Evolutionary conservation across 2,113 vertebrate species (phyloP).

Genomic region (Chitala chitala): DNA sequence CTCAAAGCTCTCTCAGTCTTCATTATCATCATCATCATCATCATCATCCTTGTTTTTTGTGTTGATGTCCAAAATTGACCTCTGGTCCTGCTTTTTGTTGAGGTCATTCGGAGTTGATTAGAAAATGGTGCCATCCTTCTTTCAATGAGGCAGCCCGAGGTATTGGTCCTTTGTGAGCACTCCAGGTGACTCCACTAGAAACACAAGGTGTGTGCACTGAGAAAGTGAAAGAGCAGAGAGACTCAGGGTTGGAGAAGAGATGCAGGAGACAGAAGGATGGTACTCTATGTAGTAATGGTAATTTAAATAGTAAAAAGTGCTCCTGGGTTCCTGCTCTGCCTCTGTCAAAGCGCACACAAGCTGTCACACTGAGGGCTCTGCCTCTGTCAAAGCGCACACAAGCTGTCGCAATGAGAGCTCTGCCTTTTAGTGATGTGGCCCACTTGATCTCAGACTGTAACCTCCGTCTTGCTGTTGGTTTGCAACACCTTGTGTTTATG

Average conservation of each 20-base stretch:
- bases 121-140: not conserved
- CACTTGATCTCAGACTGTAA: slow-evolving; percentile 75
- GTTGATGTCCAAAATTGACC: not conserved
- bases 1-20: too few species aligned
- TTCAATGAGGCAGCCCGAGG: not conserved
- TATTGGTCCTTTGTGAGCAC: too few species aligned
- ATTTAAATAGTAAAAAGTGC: too few species aligned
- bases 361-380: not conserved
- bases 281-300: too few species aligned
- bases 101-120: not conserved
- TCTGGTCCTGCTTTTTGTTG: not conserved
- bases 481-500: slow-evolving; percentile 61
- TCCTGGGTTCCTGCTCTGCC: too few species aligned
- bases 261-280: not conserved
- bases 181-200: not conserved
- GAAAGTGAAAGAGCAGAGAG: not conserved
- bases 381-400: not conserved
- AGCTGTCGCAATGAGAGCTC: not conserved
- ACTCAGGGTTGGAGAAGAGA: not conserved
- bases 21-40: too few species aligned
- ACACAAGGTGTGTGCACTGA: not conserved
- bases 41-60: not conserved
- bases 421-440: not conserved
- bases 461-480: slow-evolving; percentile 90
- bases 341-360: not conserved